phyloP scores from a whole-genome alignment of 2,797 vertebrate species.

The Poeciliopsis turneri region DNA sequence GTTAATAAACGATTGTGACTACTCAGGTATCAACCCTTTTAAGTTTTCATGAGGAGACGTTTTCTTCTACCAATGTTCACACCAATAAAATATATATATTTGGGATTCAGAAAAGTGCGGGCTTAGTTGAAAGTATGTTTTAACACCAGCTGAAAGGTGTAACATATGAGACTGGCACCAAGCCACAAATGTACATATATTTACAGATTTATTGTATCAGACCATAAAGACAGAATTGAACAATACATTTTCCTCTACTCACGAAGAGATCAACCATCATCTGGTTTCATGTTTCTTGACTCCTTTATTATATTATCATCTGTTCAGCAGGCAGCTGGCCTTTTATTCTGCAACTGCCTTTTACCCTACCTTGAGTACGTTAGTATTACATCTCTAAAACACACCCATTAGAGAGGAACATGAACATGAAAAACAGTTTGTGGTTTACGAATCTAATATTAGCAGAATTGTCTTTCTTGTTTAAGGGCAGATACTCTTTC shows the following conservation, averaged over 20 bases:
- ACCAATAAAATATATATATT: not conserved
- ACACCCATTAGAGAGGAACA: not conserved
- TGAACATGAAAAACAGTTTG: not conserved
- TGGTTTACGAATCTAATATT: not conserved
- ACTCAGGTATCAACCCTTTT: not conserved
- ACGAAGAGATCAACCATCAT: conserved; percentile 60
- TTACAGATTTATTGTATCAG: not conserved
- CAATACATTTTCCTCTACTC: conserved; percentile 53
- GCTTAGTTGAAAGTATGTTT: not conserved
- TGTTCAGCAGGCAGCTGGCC: conserved; percentile 66
- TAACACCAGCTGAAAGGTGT: not conserved
- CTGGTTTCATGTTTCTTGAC: conserved; percentile 70
- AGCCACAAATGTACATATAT: not conserved
- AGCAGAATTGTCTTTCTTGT: not conserved
- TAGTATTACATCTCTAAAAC: conserved; percentile 28
- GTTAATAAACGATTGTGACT: not conserved
- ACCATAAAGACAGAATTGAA: conserved; percentile 29
- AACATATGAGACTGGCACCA: not conserved
- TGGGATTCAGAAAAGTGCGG: not conserved
- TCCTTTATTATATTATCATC: conserved; percentile 67
- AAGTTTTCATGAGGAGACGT: not conserved
- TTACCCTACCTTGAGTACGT: conserved; percentile 15
- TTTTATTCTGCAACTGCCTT: conserved; percentile 48
- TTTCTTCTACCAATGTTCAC: not conserved
- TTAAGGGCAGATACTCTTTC: not conserved